phyloP scores from a whole-genome alignment of 2,888 invertebrate species.

The Bugulina stolonifera region DNA sequence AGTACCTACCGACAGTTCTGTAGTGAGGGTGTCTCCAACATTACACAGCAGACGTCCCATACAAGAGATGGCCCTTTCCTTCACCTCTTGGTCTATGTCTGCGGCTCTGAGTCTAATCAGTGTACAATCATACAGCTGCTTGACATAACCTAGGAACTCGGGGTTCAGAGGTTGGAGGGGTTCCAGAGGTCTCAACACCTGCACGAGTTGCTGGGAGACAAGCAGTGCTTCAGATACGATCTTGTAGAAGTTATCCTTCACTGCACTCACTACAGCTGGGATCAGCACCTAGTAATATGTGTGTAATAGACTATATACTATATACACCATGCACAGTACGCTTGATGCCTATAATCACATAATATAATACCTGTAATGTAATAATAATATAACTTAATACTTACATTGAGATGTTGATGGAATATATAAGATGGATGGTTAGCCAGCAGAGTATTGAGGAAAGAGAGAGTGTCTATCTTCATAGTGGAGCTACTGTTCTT shows the following conservation, averaged over 20 bases:
- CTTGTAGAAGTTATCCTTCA: slow-evolving; percentile 95
- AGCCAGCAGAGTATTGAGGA: slow-evolving; percentile 75
- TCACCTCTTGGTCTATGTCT: slow-evolving; percentile 98
- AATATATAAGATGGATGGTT: slow-evolving; percentile 64
- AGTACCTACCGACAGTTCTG: slow-evolving; percentile 62
- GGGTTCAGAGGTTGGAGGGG: slow-evolving; percentile 42
- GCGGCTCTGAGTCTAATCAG: slow-evolving; percentile 80
- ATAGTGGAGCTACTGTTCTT: slow-evolving; percentile 92
- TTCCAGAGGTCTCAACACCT: slow-evolving; percentile 47
- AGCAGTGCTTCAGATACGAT: slow-evolving; percentile 92
- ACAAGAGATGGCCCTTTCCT: slow-evolving; percentile 93
- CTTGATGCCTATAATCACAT: no score
- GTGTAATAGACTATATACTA: neutral
- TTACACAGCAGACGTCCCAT: slow-evolving; percentile 91
- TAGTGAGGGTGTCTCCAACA: slow-evolving; percentile 74
- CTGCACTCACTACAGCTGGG: slow-evolving; percentile 63
- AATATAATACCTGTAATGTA: no score
- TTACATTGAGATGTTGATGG: slow-evolving; percentile 46
- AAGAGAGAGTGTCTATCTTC: slow-evolving; percentile 86
- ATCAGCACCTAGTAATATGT: slow-evolving; percentile 59
- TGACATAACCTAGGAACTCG: slow-evolving; percentile 73
- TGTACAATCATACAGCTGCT: slow-evolving; percentile 71
- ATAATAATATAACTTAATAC: slow-evolving; percentile 41
- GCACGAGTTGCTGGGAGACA: slow-evolving; percentile 86
- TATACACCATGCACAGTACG: no score